These are phyloP conservation scores for Chaetodon trifascialis DNA, from an alignment of 2,113 vertebrate species.

Conservation along the genomic window DNA sequence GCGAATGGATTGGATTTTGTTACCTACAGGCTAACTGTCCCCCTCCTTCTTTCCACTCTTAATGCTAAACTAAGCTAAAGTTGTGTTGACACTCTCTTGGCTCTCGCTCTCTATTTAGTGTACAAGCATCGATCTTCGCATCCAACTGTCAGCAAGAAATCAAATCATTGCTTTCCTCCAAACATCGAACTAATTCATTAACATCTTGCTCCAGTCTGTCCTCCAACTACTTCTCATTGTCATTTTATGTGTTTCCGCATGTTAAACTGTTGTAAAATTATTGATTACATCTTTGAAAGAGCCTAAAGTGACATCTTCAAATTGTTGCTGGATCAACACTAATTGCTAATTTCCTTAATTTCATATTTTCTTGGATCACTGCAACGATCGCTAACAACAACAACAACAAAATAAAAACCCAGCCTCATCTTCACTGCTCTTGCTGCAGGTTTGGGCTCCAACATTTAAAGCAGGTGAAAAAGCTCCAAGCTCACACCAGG, in stretches of 20 bases:
- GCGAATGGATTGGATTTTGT: not conserved
- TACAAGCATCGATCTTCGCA: too few relatives aligned
- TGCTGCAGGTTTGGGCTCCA: constrained; percentile 10
- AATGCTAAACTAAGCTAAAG: not conserved
- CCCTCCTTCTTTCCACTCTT: not conserved
- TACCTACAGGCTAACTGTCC: not conserved
- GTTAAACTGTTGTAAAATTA: not conserved
- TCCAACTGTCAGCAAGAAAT: too few relatives aligned
- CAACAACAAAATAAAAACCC: not conserved
- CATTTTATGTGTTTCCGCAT: not conserved
- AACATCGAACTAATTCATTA: too few relatives aligned
- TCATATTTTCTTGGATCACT: not conserved
- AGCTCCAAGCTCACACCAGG: constrained; percentile 41
- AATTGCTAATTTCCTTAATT: not conserved
- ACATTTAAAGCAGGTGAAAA: constrained; percentile 53
- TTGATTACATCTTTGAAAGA: not conserved
- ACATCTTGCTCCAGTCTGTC: too few relatives aligned
- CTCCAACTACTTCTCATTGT: too few relatives aligned
- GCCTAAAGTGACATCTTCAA: not conserved
- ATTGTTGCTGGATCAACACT: not conserved
- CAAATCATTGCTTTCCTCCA: too few relatives aligned
- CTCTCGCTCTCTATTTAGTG: too few relatives aligned
- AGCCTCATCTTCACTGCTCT: not conserved
- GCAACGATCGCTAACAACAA: not conserved
- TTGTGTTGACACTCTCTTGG: too few relatives aligned